Evolutionary conservation across 1,140 invertebrate species (phyloP).

Genomic region (Achroia grisella): DNA sequence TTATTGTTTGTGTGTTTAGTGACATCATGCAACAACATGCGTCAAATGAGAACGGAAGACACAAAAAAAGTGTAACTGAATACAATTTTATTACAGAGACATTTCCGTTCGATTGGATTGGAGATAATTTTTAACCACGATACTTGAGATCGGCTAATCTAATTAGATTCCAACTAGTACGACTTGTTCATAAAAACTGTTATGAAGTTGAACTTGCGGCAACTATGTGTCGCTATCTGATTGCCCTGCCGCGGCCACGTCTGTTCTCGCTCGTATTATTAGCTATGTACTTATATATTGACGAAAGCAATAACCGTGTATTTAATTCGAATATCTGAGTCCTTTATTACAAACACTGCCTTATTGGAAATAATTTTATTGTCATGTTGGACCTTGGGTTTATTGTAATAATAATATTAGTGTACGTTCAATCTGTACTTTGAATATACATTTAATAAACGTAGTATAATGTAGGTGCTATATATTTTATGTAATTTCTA

Average conservation of each 20-base stretch:
- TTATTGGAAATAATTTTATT: no score
- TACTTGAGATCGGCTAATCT: slow-evolving; percentile 29
- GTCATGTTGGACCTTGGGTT: no score
- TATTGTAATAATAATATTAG: no score
- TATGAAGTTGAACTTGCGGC: slow-evolving; percentile 28
- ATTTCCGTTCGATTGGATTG: slow-evolving; percentile 39
- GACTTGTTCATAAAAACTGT: slow-evolving; percentile 35
- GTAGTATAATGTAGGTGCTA: no score
- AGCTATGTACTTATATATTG: no score
- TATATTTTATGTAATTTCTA: no score
- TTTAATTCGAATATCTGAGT: no score
- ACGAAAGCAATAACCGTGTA: no score
- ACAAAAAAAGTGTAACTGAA: slow-evolving; percentile 37
- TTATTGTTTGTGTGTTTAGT: slow-evolving; percentile 11
- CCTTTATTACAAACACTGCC: no score
- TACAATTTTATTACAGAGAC: slow-evolving; percentile 41
- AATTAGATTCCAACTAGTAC: slow-evolving; percentile 39
- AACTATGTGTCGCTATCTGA: slow-evolving; percentile 31
- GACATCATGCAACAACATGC: slow-evolving; percentile 22
- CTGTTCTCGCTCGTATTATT: no score
- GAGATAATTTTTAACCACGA: slow-evolving; percentile 40
- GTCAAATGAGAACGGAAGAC: slow-evolving; percentile 36
- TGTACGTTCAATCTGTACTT: no score
- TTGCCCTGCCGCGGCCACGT: slow-evolving; percentile 20
- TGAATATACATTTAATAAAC: no score